Evolutionary conservation across 2,113 vertebrate genomes (phyloP).

Genomic region (Speoplatyrhinus poulsoni): DNA sequence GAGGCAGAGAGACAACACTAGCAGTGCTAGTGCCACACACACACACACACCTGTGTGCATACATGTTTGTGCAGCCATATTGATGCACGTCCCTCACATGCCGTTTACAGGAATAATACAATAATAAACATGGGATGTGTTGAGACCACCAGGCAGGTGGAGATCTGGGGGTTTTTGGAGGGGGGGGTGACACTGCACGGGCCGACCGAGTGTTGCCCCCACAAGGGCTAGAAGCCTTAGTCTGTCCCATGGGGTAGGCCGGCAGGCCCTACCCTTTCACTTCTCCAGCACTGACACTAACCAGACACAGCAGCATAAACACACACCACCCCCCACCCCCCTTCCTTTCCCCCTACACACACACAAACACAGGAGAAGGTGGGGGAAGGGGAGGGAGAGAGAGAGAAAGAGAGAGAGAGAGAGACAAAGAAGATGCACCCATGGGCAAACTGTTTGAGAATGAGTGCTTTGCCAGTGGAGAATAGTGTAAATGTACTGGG

Average conservation of each 20-base stretch:
- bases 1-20: constrained; percentile 64
- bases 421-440: not conserved
- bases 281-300: constrained; percentile 58
- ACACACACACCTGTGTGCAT: constrained; percentile 45
- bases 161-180: constrained; percentile 24
- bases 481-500: no score
- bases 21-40: constrained; percentile 53
- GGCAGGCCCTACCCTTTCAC: constrained; percentile 52
- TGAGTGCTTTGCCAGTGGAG: no score
- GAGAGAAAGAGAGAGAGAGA: not conserved
- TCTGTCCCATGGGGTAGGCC: constrained; percentile 45
- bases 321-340: not conserved
- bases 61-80: not conserved
- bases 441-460: no score
- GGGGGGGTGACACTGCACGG: constrained; percentile 12
- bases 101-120: not conserved
- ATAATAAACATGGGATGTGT: not conserved
- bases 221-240: constrained; percentile 51
- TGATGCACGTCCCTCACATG: constrained; percentile 23
- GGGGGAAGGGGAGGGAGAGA: constrained; percentile 2
- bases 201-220: constrained; percentile 19
- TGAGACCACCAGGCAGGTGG: constrained; percentile 30
- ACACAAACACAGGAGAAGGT: constrained; percentile 7
- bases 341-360: no score
- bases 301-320: constrained; percentile 66